Conservation (phyloP, 2,113 vertebrate genomes). For the Shinisaurus crocodilurus region DNA sequence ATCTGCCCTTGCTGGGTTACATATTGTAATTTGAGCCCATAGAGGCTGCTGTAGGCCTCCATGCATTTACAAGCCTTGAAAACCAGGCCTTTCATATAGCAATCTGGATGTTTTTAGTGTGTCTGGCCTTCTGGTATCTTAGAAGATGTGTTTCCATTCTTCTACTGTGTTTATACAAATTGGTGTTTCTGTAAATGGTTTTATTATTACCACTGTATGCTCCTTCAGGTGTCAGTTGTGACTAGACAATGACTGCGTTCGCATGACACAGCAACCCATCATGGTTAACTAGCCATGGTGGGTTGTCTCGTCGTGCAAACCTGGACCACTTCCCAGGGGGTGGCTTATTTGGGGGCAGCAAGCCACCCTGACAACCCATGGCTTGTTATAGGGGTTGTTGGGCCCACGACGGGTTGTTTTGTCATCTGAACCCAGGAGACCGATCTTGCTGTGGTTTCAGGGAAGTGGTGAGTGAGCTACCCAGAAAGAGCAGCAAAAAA, state of each 20-base stretch:
- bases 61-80: background rate
- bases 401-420: no score
- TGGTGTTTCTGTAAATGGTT: background rate
- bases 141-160: background rate
- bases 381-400: no score
- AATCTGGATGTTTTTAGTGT: background rate
- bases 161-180: background rate
- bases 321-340: no score
- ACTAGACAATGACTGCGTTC: background rate
- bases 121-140: background rate
- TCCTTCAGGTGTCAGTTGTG: background rate
- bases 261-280: no score
- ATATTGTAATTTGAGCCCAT: background rate
- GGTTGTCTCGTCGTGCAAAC: no score
- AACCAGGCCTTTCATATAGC: background rate
- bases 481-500: no score
- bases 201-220: background rate
- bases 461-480: no score
- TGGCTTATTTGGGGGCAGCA: no score
- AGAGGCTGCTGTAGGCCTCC: background rate
- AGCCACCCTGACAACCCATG: no score
- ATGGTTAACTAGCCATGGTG: no score
- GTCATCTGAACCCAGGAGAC: no score
- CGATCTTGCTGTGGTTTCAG: no score
- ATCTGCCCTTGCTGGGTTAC: background rate